Percentiles rank a stretch among this genome's conserved stretches.
Evolutionary conservation across 2,888 invertebrate genomes (phyloP).

Genomic region (Sesia apiformis): DNA sequence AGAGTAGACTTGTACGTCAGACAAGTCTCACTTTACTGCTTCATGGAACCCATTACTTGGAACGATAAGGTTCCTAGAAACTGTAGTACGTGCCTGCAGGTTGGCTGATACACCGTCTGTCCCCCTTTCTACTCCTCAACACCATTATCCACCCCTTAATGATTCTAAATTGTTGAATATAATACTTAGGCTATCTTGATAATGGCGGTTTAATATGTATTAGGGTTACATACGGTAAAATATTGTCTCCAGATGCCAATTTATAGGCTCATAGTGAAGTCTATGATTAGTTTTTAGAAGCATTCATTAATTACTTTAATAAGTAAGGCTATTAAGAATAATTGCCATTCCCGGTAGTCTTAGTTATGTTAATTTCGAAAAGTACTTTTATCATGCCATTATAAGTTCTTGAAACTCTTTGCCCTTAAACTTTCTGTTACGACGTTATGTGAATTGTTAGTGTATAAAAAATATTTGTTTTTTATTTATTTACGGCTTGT

Average conservation of each 20-base stretch:
- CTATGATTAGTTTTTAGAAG: conserved; percentile 3
- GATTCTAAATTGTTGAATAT: conserved; percentile 34
- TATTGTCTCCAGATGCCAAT: background rate
- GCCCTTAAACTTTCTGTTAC: too few relatives aligned
- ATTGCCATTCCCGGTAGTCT: too few relatives aligned
- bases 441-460: too few relatives aligned
- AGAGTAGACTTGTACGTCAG: conserved; percentile 1
- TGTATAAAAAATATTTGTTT: too few relatives aligned
- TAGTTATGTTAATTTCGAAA: too few relatives aligned
- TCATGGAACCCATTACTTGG: conserved; percentile 24
- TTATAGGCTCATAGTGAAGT: background rate
- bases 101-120: conserved; percentile 4
- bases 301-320: background rate
- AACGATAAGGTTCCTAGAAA: conserved; percentile 22
- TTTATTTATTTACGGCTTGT: too few relatives aligned
- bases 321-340: too few relatives aligned
- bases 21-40: conserved; percentile 9
- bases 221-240: conserved; percentile 8
- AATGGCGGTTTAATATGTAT: conserved; percentile 25
- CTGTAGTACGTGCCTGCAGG: conserved; percentile 8
- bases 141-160: conserved; percentile 26
- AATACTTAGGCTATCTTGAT: conserved; percentile 15
- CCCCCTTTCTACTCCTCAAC: conserved; percentile 16
- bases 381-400: too few relatives aligned
- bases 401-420: too few relatives aligned